Evolutionary conservation across 2,113 vertebrate genomes (phyloP).

Genomic region (Ophthalmolycus amberensis): DNA sequence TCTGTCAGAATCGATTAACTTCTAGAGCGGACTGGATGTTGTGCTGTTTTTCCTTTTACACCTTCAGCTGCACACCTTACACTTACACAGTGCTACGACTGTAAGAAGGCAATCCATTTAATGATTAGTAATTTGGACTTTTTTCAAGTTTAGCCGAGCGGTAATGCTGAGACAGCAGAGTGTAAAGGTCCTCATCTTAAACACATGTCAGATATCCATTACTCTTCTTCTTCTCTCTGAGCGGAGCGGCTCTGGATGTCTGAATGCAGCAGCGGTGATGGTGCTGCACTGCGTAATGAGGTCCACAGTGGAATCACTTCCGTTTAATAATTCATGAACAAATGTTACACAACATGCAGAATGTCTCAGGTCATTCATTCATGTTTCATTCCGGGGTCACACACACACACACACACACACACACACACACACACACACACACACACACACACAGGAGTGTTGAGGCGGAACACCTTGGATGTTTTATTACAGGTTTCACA

Average conservation of each 20-base stretch:
- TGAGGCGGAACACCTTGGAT: neutral
- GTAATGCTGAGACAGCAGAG: slow-evolving; percentile 56
- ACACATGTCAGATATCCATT: slow-evolving; percentile 60
- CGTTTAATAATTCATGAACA: slow-evolving; percentile 65
- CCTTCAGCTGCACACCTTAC: slow-evolving; percentile 26
- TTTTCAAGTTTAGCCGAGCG: slow-evolving; percentile 24
- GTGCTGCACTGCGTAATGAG: slow-evolving; percentile 55
- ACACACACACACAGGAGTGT: neutral
- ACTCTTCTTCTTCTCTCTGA: neutral
- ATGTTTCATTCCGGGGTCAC: neutral
- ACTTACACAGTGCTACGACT: neutral
- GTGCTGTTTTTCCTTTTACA: slow-evolving; percentile 52
- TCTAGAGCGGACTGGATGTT: slow-evolving; percentile 34
- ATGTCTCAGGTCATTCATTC: neutral
- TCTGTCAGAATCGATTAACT: slow-evolving; percentile 68
- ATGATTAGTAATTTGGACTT: slow-evolving; percentile 43
- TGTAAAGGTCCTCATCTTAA: slow-evolving; percentile 47
- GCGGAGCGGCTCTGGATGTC: slow-evolving; percentile 12
- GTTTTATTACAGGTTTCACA: neutral
- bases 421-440: neutral
- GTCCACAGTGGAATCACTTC: slow-evolving; percentile 55
- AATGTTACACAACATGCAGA: slow-evolving; percentile 62
- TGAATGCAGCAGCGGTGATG: slow-evolving; percentile 52
- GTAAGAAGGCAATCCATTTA: slow-evolving; percentile 24
- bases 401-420: neutral